Evolutionary conservation across 2,797 vertebrate genomes (phyloP), one percentile per base, ranked within the genome.

Genomic region (Argya squamiceps): DNA sequence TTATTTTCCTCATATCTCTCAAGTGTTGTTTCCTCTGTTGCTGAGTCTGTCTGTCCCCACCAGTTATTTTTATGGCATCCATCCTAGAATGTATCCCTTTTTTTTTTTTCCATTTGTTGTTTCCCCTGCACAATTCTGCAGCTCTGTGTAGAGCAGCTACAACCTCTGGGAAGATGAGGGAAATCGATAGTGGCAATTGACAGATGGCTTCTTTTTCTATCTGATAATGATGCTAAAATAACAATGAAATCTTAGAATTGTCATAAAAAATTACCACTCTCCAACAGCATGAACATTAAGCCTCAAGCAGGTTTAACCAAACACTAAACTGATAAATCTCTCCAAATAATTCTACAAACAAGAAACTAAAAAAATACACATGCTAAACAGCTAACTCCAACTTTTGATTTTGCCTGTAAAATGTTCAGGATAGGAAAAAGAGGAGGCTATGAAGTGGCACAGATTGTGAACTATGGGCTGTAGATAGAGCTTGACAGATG

Each of bases 401-500:
- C 14, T 91, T 80, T 52, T 71, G 9, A 1, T 30, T 90, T 93
- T 74, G 13, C 17, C 16, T 63, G 29, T 22, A 23, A 93, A 82
- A 74, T 74, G 3, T 50, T 70, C 58, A 50, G 23, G 19, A 41
- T 53, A 70, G 30, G 41, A 68, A 69, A 77, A 52, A 81, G 39
- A 74, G 49, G 41, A 88, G 79, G 26, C 10, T 92, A n/a, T 29
- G 17, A n/a, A 95, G 39, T 62, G 47, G 75, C 81, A 94, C 89
- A 97, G 97, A 96, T 91, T 96, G 89, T 43, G 93, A 84, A 89
- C 86, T 80, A 68, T 59, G 24, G 85, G 41, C 73, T 75, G 80
- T 96, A 91, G 82, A 86, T 89, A 39, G 46, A 94, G 74, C 50
- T 93, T 97, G 95, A 98, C 97, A 97, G 97, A 96, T 97, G 97